phyloP scores from a whole-genome alignment of 2,888 invertebrate species.

The Melolontha melolontha region DNA sequence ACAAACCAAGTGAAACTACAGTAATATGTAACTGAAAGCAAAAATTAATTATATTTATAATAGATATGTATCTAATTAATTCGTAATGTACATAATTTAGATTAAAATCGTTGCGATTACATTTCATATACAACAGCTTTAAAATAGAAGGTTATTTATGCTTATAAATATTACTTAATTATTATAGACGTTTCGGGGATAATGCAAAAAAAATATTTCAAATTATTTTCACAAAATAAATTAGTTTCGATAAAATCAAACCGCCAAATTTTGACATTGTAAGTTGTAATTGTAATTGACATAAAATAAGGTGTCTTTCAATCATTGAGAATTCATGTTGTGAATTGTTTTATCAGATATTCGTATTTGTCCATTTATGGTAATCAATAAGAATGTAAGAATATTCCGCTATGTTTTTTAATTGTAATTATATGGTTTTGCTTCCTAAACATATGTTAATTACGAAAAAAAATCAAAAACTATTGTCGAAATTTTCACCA shows the following conservation, averaged over 20 bases:
- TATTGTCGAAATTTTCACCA: no score
- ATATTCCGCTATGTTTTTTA: background rate
- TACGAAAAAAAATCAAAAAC: no score
- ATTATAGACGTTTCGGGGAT: no score
- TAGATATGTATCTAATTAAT: no score
- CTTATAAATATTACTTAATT: no score
- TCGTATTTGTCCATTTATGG: slow-evolving; percentile 4
- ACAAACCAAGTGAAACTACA: no score
- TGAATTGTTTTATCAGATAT: slow-evolving; percentile 17
- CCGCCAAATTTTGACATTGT: background rate
- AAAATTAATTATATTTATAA: no score
- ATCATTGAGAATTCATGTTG: background rate
- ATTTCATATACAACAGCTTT: no score
- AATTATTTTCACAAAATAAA: slow-evolving; percentile 17
- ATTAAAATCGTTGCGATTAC: no score
- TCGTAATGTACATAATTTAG: no score
- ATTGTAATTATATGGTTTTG: background rate
- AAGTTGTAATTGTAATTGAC: slow-evolving; percentile 13
- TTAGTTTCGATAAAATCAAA: slow-evolving; percentile 28
- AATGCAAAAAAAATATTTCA: slow-evolving; percentile 11
- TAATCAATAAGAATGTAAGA: background rate
- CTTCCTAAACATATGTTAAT: background rate
- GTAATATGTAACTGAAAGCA: no score
- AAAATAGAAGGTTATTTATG: no score
- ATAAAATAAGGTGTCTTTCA: slow-evolving; percentile 6